Base-by-base conservation (phyloP, 2,113 vertebrate species). In the Sus scrofa region DNA sequence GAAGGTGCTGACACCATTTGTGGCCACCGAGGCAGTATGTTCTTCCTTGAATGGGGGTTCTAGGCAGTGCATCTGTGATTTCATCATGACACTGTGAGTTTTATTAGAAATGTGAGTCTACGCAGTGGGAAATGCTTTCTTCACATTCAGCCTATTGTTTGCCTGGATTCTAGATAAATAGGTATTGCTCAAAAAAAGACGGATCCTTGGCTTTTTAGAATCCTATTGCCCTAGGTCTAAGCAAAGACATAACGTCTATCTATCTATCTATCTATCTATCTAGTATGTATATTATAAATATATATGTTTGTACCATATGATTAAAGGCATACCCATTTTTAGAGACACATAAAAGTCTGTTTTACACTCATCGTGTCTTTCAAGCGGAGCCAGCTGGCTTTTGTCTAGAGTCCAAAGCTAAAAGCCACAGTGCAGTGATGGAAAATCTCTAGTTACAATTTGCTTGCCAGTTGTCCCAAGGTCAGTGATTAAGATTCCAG, bases 401-500 rank as follows among this genome's bases (percentile, higher is more conserved):
- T 65, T 60, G 58, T 86, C n/a, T 71, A 9, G 27, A 63, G 52
- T 87, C 58, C 54, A 54, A 65, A 78, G 56, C 30, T n/a, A 50
- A 44, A 70, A 37, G 34, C 50, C 77, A 60, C 30, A 62, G 1
- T 44, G 22, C 16, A 32, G 52, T 79, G 39, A 20, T 65, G 3
- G 75, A 95, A 75, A 90, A 65, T 71, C 65, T 89, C 67, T 19
- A 26, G 62, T 78, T 52, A 77, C 32, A 1, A 78, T 65, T 71
- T 88, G 37, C 58, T 39, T 91, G 30, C 81, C 77, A 74, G 20
- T 91, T 65, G 22, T 84, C 96, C 96, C 93, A 34, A 94, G 81
- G 77, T 97, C 67, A 37, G 52, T 86, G 88, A 88, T 37, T 37
- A 10, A 50, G 26, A 11, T 71, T 95, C 83, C 71, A 95, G 62